phyloP scores from a whole-genome alignment of 2,113 vertebrate genomes.

The Strigops habroptila region DNA sequence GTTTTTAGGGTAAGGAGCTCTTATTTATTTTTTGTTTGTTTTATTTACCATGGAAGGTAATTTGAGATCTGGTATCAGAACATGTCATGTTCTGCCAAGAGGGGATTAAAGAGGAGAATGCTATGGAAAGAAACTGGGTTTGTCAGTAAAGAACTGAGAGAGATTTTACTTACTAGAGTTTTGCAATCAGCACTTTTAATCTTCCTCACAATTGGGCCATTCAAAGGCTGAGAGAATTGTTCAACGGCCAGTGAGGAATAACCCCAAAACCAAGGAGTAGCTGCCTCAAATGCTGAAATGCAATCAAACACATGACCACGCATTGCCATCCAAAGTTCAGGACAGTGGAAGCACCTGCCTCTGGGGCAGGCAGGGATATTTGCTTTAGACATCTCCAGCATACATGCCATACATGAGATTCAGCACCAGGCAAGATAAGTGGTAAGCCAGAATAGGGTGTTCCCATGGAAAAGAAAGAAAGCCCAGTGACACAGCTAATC shows the following conservation, averaged over 20 bases:
- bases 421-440: background rate
- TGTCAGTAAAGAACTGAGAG: constrained; percentile 41
- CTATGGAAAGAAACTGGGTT: constrained; percentile 67
- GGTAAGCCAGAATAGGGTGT: background rate
- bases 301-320: background rate
- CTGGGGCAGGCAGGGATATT: background rate
- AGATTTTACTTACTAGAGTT: constrained; percentile 58
- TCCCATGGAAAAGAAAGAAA: background rate
- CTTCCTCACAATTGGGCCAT: constrained; percentile 43
- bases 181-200: constrained; percentile 70
- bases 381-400: background rate
- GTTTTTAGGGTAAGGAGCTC: constrained; percentile 66
- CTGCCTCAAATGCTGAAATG: background rate
- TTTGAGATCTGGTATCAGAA: constrained; percentile 65
- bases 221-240: constrained; percentile 13
- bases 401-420: background rate
- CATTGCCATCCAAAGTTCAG: background rate
- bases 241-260: background rate
- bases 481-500: background rate
- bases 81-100: constrained; percentile 74
- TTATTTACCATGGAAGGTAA: constrained; percentile 75
- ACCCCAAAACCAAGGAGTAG: background rate
- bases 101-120: constrained; percentile 70
- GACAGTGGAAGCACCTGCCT: background rate
- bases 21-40: constrained; percentile 62